Evolutionary conservation across 2,113 vertebrate genomes (phyloP).

Genomic region (Eonycteris spelaea): DNA sequence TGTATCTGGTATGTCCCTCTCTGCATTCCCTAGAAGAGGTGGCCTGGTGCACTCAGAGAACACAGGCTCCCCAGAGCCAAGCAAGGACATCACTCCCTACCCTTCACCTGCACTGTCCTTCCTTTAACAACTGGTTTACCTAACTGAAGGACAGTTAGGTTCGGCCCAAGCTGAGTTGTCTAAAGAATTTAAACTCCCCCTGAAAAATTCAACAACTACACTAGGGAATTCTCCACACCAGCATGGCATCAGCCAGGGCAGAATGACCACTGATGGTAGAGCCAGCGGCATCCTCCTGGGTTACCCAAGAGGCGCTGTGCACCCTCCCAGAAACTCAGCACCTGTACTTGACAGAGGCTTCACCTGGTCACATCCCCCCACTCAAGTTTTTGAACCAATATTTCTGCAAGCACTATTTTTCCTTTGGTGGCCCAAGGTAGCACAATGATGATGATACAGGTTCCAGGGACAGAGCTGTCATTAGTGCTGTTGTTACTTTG

Average conservation of each 20-base stretch:
- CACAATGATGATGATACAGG: background rate
- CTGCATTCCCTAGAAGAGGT: background rate
- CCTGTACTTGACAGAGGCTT: background rate
- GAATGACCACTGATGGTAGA: background rate
- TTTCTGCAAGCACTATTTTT: conserved; percentile 14
- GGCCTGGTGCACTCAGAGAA: background rate
- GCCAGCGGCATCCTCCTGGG: conserved; percentile 46
- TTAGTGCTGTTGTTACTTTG: conserved; percentile 47
- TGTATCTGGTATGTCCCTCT: background rate
- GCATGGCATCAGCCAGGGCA: background rate
- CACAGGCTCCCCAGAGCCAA: background rate
- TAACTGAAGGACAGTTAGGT: background rate
- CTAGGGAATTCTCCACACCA: conserved; percentile 8
- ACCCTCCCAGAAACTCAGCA: background rate
- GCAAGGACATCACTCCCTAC: background rate
- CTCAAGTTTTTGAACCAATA: background rate
- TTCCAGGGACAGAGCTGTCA: conserved; percentile 21
- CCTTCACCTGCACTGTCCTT: background rate
- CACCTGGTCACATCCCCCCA: background rate
- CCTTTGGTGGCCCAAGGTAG: background rate
- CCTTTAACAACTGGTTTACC: background rate
- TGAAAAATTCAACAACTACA: conserved; percentile 13
- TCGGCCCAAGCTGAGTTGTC: background rate
- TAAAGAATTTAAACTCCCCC: background rate
- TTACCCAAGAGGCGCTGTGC: conserved; percentile 53